Evolutionary conservation across 2,888 invertebrate genomes (phyloP).

Genomic region (Ectemnius lituratus): DNA sequence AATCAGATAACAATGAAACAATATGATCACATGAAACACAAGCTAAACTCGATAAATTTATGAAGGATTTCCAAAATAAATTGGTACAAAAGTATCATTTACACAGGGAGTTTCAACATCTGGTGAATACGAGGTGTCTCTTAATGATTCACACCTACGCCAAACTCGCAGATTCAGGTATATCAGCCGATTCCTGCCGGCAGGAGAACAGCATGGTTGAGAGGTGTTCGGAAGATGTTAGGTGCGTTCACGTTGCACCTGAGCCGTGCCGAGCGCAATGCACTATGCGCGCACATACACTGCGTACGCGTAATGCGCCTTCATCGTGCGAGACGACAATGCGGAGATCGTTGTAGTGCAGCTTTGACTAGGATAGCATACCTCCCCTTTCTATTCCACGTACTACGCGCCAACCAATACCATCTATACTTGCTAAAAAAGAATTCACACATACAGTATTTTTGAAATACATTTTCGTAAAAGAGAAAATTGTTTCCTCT

Average conservation of each 20-base stretch:
- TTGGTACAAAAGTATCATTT: too few species aligned
- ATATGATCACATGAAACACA: too few species aligned
- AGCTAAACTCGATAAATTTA: too few species aligned
- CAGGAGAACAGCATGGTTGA: slow-evolving; percentile 61
- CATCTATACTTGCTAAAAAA: too few species aligned
- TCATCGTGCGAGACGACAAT: slow-evolving; percentile 40
- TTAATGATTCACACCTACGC: slow-evolving; percentile 12
- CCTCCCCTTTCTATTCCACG: slow-evolving; percentile 19
- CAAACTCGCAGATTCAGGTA: slow-evolving; percentile 61
- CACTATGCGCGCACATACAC: too few species aligned
- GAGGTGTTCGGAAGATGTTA: background rate
- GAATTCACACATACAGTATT: too few species aligned
- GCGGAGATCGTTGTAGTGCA: slow-evolving; percentile 54
- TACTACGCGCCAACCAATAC: background rate
- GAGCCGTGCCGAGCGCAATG: slow-evolving; percentile 42
- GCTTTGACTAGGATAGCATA: slow-evolving; percentile 56
- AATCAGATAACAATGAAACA: too few species aligned
- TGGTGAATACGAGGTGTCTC: too few species aligned
- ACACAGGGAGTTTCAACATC: too few species aligned
- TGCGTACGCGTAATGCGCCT: slow-evolving; percentile 31
- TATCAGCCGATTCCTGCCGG: slow-evolving; percentile 66
- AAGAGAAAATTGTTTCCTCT: too few species aligned
- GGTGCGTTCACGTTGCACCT: slow-evolving; percentile 37
- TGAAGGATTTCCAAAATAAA: too few species aligned
- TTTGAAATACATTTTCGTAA: too few species aligned